phyloP scores from a whole-genome alignment of 2,888 invertebrate genomes.

The Plagodis pulveraria region DNA sequence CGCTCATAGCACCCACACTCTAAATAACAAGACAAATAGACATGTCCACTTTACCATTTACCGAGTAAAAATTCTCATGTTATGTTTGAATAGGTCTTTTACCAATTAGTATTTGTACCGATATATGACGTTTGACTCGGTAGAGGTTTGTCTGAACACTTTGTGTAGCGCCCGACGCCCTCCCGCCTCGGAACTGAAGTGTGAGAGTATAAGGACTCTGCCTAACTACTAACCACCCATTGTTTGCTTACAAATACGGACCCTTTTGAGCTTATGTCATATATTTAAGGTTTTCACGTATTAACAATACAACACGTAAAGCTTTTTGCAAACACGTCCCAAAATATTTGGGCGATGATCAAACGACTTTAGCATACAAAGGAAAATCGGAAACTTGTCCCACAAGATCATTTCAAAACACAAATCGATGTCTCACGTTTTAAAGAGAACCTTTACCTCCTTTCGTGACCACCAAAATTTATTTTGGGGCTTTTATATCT shows the following conservation, averaged over 20 bases:
- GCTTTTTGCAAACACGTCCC: constrained; percentile 24
- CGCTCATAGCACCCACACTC: constrained; percentile 79
- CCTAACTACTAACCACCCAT: constrained; percentile 59
- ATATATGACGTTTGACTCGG: constrained; percentile 68
- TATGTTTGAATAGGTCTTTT: constrained; percentile 82
- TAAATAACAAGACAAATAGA: constrained; percentile 81
- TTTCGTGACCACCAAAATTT: constrained; percentile 61
- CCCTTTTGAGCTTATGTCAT: constrained; percentile 51
- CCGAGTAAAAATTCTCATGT: constrained; percentile 81
- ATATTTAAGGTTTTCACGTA: constrained; percentile 45
- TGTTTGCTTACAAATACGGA: constrained; percentile 66
- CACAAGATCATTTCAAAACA: constrained; percentile 44
- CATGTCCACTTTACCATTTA: constrained; percentile 83
- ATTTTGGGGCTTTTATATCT: constrained; percentile 45
- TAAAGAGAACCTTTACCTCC: constrained; percentile 57
- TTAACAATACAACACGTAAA: constrained; percentile 32
- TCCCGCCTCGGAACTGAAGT: constrained; percentile 52
- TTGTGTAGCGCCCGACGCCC: constrained; percentile 62
- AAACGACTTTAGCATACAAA: constrained; percentile 46
- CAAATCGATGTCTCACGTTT: constrained; percentile 44
- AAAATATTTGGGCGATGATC: constrained; percentile 26
- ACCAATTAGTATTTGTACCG: constrained; percentile 84
- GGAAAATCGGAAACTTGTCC: constrained; percentile 41
- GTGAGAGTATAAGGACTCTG: constrained; percentile 63
- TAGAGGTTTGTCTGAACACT: constrained; percentile 65